Evolutionary conservation across 2,888 invertebrate genomes (phyloP).

Genomic region (Lordiphosa fenestrarum): DNA sequence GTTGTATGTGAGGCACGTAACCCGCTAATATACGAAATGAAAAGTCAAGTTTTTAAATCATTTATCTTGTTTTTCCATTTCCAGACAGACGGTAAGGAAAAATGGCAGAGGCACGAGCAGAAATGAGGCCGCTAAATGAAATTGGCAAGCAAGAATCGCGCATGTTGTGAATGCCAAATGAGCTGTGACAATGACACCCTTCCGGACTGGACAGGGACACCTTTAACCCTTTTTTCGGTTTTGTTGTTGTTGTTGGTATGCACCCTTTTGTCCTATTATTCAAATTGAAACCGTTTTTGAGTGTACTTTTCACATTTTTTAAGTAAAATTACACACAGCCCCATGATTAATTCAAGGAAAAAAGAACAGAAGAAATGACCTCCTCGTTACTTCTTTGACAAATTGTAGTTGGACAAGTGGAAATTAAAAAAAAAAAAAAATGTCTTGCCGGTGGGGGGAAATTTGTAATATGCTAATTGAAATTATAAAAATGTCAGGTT

Average conservation of each 20-base stretch:
- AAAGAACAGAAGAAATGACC: slow-evolving; percentile 4
- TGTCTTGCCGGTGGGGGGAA: neutral
- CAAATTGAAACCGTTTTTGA: slow-evolving; percentile 65
- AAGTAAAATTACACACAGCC: slow-evolving; percentile 54
- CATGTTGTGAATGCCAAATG: slow-evolving; percentile 69
- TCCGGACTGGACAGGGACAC: slow-evolving; percentile 11
- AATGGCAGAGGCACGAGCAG: slow-evolving; percentile 63
- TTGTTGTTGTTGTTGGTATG: neutral
- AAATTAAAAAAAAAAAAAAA: slow-evolving; percentile 22
- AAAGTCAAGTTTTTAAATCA: slow-evolving; percentile 72
- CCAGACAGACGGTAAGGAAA: slow-evolving; percentile 27
- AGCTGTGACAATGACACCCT: slow-evolving; percentile 65
- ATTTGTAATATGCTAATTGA: slow-evolving; percentile 45
- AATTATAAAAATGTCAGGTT: slow-evolving; percentile 18
- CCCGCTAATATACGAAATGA: slow-evolving; percentile 71
- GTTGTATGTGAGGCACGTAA: slow-evolving; percentile 51
- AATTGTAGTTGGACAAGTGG: slow-evolving; percentile 40
- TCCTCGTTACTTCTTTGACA: slow-evolving; percentile 43
- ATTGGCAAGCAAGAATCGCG: slow-evolving; percentile 42
- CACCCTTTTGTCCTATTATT: slow-evolving; percentile 36
- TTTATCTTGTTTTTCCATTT: slow-evolving; percentile 70
- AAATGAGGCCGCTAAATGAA: slow-evolving; percentile 50
- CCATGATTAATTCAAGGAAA: slow-evolving; percentile 62
- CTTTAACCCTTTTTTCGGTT: slow-evolving; percentile 56
- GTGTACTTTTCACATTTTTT: slow-evolving; percentile 71